Conservation (phyloP, 2,113 vertebrate genomes). For the Camelus bactrianus region DNA sequence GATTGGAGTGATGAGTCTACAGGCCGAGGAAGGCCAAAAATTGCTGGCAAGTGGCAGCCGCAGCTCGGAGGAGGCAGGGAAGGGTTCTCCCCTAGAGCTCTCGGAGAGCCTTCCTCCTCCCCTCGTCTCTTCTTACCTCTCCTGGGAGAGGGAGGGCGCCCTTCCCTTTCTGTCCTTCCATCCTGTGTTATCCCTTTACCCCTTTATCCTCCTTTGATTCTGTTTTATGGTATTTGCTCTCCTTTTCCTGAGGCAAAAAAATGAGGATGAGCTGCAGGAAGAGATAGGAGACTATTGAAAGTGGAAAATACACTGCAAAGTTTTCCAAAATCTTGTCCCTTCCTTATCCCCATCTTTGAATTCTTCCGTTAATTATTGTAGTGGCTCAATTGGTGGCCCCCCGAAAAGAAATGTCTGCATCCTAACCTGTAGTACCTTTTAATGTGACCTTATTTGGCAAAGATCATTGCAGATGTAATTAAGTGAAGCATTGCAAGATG, state of each 20-base stretch:
- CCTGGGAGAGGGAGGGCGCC: background rate
- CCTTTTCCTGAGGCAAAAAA: background rate
- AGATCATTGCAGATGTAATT: background rate
- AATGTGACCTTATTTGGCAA: background rate
- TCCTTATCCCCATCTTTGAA: background rate
- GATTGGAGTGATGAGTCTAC: background rate
- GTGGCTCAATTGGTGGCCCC: background rate
- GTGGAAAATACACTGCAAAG: background rate
- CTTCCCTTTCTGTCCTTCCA: background rate
- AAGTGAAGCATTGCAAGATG: background rate
- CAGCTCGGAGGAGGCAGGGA: background rate
- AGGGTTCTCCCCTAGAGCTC: background rate
- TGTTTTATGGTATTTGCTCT: background rate
- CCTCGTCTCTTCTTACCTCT: background rate
- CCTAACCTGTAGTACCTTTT: background rate
- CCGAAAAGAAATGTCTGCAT: background rate
- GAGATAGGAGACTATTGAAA: background rate
- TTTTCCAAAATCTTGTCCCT: background rate
- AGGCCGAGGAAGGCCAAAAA: background rate
- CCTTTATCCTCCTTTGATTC: background rate
- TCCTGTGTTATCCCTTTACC: background rate
- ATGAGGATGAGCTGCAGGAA: background rate
- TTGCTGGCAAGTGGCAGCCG: background rate
- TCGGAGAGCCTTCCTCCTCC: background rate
- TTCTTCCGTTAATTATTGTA: background rate